These are phyloP conservation scores for Melanotaenia pygmaea DNA, from an alignment of 2,797 vertebrate genomes.

Conservation along the genomic window DNA sequence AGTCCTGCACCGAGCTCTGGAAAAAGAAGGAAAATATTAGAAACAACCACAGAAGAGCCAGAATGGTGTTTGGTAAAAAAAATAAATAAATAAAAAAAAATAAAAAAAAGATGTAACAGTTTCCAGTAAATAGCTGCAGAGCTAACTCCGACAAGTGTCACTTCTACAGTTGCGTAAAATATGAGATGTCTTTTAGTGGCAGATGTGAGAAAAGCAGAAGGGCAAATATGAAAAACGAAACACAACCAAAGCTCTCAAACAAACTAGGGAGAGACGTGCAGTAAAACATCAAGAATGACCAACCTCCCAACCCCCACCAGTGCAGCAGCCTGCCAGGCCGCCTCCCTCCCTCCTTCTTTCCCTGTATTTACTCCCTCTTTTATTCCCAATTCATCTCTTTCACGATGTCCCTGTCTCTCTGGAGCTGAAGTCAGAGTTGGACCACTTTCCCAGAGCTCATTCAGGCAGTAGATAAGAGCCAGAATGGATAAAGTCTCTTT, in stretches of 20 bases:
- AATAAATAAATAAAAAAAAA: too few relatives aligned
- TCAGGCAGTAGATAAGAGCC: constrained; percentile 52
- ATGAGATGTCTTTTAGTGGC: neutral
- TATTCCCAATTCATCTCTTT: constrained; percentile 67
- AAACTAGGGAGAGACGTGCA: constrained; percentile 47
- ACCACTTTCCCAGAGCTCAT: constrained; percentile 40
- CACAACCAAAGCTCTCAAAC: constrained; percentile 21
- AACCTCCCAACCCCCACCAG: constrained; percentile 66
- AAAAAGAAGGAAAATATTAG: constrained; percentile 19
- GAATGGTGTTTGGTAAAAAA: neutral
- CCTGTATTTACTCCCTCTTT: constrained; percentile 60
- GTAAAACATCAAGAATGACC: constrained; percentile 66
- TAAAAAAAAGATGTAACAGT: neutral
- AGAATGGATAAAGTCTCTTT: constrained; percentile 33
- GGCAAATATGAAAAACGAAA: neutral
- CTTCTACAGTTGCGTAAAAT: constrained; percentile 4
- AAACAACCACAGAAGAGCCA: neutral
- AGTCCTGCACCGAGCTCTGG: constrained; percentile 95
- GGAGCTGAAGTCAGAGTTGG: constrained; percentile 61
- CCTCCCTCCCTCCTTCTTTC: constrained; percentile 41
- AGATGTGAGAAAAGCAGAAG: constrained; percentile 35
- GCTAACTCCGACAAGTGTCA: constrained; percentile 7
- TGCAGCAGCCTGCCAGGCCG: constrained; percentile 58
- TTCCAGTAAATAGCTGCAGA: constrained; percentile 10
- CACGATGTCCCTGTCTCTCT: constrained; percentile 41